A percentile compares a stretch with the other conserved stretches of the same genome.
Conservation (phyloP, 2,888 invertebrate genomes). For the Dicyrtoma fusca region DNA sequence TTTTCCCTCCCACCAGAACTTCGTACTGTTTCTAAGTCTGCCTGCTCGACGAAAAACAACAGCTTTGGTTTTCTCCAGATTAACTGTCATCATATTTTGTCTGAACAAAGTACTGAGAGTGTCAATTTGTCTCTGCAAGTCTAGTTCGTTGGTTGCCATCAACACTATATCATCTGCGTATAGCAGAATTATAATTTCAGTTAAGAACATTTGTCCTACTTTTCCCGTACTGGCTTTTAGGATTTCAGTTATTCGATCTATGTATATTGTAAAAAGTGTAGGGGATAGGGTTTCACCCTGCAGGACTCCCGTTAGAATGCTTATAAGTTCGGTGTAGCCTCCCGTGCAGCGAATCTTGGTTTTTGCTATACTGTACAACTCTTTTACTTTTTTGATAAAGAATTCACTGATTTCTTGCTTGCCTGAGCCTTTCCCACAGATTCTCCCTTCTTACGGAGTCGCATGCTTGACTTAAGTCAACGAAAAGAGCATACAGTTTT, state of each 20-base stretch:
- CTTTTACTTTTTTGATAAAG: background rate
- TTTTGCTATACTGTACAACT: background rate
- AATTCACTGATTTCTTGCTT: background rate
- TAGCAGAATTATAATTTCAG: too few relatives aligned
- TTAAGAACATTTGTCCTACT: too few relatives aligned
- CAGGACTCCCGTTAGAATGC: too few relatives aligned
- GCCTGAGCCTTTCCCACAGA: background rate
- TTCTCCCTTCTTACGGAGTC: background rate
- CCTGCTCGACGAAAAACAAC: background rate
- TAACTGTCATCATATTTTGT: too few relatives aligned
- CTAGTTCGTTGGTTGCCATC: too few relatives aligned
- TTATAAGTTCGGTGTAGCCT: background rate
- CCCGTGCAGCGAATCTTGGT: background rate
- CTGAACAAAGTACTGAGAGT: background rate
- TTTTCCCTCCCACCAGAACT: background rate
- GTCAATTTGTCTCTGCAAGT: conserved; percentile 7
- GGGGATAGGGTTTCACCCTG: too few relatives aligned
- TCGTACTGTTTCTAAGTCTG: background rate
- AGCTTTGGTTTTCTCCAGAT: background rate
- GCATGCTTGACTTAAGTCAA: conserved; percentile 4
- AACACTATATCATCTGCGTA: too few relatives aligned
- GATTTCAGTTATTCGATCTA: too few relatives aligned
- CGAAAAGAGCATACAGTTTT: background rate
- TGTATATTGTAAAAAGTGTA: too few relatives aligned
- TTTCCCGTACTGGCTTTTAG: too few relatives aligned